Evolutionary conservation across 1,140 invertebrate species (phyloP).

Genomic region (Archegozetes longisetosus): DNA sequence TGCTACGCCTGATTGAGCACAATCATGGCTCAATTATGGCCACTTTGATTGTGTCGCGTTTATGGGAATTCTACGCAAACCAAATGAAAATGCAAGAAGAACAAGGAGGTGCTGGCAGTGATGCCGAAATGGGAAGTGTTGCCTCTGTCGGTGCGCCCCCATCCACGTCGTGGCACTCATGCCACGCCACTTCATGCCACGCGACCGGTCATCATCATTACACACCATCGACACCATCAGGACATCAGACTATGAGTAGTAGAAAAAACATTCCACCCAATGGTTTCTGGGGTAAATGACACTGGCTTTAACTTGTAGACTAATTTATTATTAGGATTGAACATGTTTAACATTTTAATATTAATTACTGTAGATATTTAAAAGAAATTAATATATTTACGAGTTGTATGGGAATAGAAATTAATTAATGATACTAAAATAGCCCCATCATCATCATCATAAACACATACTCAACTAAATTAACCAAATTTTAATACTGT

Average conservation of each 20-base stretch:
- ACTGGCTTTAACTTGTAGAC: not conserved
- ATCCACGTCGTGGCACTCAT: slow-evolving; percentile 24
- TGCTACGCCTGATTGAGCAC: slow-evolving; percentile 30
- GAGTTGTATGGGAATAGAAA: not conserved
- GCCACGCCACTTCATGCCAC: slow-evolving; percentile 23
- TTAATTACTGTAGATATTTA: slow-evolving; percentile 1
- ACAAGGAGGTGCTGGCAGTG: slow-evolving; percentile 11
- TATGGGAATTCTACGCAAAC: slow-evolving; percentile 26
- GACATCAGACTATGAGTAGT: slow-evolving; percentile 14
- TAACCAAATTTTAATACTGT: no score
- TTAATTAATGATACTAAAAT: not conserved
- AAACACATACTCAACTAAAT: not conserved
- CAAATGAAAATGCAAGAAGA: slow-evolving; percentile 27
- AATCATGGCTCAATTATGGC: slow-evolving; percentile 31
- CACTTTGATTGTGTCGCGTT: slow-evolving; percentile 25
- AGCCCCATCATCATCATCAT: not conserved
- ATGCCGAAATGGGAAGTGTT: slow-evolving; percentile 19
- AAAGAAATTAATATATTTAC: not conserved
- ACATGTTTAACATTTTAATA: not conserved
- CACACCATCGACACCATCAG: slow-evolving; percentile 14
- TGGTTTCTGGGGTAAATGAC: slow-evolving; percentile 24
- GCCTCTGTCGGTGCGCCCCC: slow-evolving; percentile 20
- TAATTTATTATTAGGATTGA: not conserved
- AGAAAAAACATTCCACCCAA: slow-evolving; percentile 21
- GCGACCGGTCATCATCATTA: slow-evolving; percentile 16